A percentile compares a stretch with the other conserved stretches of the same genome.
Evolutionary conservation across 2,797 vertebrate species (phyloP).

Genomic region (Cryptoprocta ferox): DNA sequence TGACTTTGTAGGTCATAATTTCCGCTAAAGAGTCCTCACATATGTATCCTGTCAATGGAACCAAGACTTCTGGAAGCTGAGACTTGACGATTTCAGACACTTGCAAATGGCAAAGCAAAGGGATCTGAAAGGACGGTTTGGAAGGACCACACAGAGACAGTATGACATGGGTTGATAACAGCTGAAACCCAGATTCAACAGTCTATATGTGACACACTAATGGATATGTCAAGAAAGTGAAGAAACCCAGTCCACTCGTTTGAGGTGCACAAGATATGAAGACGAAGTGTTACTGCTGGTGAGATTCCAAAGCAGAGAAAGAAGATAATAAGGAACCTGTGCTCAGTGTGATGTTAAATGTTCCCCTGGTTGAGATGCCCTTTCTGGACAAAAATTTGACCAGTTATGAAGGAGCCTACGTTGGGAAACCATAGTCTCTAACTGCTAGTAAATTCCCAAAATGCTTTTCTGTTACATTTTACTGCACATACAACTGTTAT

Average conservation of each 20-base stretch:
- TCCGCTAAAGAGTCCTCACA: slow-evolving; percentile 30
- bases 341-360: not conserved
- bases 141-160: slow-evolving; percentile 71
- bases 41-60: slow-evolving; percentile 36
- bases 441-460: not conserved
- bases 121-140: not conserved
- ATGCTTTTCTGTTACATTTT: not conserved
- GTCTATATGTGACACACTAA: not conserved
- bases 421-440: slow-evolving; percentile 31
- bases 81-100: slow-evolving; percentile 50
- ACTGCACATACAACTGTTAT: fast-evolving
- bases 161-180: not conserved
- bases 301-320: slow-evolving; percentile 41
- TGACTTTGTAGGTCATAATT: slow-evolving; percentile 50
- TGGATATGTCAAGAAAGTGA: not conserved
- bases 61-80: slow-evolving; percentile 52
- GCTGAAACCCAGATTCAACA: not conserved
- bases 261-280: not conserved
- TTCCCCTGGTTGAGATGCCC: not conserved
- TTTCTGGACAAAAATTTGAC: slow-evolving; percentile 7
- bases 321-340: not conserved
- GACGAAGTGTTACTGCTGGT: slow-evolving; percentile 46
- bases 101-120: slow-evolving; percentile 57
- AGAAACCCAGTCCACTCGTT: not conserved
- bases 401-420: not conserved